Evolutionary conservation across 2,113 vertebrate species (phyloP).

Genomic region (Hoplias malabaricus): DNA sequence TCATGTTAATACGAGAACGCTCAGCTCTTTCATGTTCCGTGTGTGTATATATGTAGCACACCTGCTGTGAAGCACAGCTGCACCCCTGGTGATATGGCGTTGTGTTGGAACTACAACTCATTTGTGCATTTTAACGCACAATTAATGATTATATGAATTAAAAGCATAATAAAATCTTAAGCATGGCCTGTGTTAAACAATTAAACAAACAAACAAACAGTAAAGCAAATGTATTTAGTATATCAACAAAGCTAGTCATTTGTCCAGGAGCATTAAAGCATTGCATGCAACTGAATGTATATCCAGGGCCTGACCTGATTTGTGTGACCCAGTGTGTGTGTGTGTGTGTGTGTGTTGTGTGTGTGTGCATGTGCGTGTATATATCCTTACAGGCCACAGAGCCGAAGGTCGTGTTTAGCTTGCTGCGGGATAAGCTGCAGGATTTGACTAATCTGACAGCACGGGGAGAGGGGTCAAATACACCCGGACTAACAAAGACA

Average conservation of each 20-base stretch:
- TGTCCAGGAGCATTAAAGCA: too few species aligned
- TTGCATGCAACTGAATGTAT: background rate
- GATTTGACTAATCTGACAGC: constrained; percentile 65
- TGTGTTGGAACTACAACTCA: too few species aligned
- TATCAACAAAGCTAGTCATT: too few species aligned
- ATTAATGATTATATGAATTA: too few species aligned
- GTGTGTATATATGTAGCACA: background rate
- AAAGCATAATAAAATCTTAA: too few species aligned
- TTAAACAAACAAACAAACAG: too few species aligned
- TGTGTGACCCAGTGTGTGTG: background rate
- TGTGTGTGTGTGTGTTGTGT: background rate
- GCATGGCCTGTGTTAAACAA: too few species aligned
- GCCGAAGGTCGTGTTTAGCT: constrained; percentile 44
- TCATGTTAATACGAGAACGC: background rate
- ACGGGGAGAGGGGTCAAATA: constrained; percentile 45
- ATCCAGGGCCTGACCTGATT: background rate
- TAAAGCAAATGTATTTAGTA: too few species aligned
- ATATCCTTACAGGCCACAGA: constrained; percentile 3
- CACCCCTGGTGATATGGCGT: too few species aligned
- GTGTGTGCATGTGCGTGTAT: background rate
- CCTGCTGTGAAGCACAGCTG: too few species aligned
- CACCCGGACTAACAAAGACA: constrained; percentile 31
- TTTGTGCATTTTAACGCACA: too few species aligned
- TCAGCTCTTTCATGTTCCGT: background rate
- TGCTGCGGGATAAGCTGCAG: constrained; percentile 55